phyloP scores from a whole-genome alignment of 1,140 invertebrate species.

The Calephelis nemesis region DNA sequence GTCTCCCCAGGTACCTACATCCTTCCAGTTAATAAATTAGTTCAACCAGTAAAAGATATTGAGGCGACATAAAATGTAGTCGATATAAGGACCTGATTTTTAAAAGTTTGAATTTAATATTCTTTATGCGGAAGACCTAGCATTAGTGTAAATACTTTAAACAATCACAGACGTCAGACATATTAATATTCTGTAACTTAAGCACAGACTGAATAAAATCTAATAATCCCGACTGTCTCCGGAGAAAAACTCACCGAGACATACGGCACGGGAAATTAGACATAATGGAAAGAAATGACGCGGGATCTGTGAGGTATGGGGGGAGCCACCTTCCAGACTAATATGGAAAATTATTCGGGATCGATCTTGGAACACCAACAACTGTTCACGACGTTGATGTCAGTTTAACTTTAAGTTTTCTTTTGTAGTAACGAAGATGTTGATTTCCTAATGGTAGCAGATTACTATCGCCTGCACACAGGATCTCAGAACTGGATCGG shows the following conservation, averaged over 20 bases:
- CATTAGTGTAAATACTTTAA: neutral
- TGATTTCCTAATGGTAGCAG: no score
- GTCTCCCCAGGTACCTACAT: no score
- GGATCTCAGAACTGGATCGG: no score
- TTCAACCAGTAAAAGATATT: no score
- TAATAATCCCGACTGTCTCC: conserved; percentile 48
- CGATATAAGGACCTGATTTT: no score
- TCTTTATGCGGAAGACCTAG: neutral
- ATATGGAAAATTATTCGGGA: conserved; percentile 1
- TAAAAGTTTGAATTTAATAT: neutral
- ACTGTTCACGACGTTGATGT: neutral
- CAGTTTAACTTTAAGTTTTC: neutral
- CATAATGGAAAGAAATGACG: conserved; percentile 55
- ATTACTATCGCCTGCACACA: no score
- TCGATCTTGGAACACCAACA: neutral
- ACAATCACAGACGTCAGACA: conserved; percentile 27
- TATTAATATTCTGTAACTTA: conserved; percentile 30
- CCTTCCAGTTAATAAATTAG: no score
- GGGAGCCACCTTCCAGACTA: neutral
- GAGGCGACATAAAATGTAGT: no score
- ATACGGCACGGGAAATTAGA: conserved; percentile 50
- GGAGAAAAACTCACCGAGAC: conserved; percentile 52
- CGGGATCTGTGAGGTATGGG: conserved; percentile 7
- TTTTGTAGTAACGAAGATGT: no score
- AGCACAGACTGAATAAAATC: conserved; percentile 54